phyloP scores from a whole-genome alignment of 2,797 vertebrate genomes.

The Lacerta viridis region DNA sequence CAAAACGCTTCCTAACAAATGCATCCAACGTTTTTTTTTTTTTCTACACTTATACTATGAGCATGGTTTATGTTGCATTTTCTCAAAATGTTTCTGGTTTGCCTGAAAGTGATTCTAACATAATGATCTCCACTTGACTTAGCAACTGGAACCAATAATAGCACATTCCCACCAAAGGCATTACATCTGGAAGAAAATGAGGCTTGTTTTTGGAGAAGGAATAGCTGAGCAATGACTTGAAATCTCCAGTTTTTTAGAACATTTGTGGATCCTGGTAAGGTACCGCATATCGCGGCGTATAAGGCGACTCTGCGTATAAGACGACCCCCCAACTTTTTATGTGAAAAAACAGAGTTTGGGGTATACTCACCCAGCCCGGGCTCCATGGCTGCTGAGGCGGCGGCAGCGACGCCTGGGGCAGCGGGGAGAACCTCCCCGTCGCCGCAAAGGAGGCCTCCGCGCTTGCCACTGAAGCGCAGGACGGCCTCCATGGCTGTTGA shows the following conservation, averaged over 20 bases:
- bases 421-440: too few relatives aligned
- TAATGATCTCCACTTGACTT: background rate
- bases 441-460: too few relatives aligned
- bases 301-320: too few relatives aligned
- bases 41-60: background rate
- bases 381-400: too few relatives aligned
- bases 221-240: background rate
- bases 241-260: slow-evolving; percentile 15
- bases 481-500: too few relatives aligned
- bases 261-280: slow-evolving; percentile 57
- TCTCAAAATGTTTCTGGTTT: slow-evolving; percentile 26
- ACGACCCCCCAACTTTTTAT: too few relatives aligned
- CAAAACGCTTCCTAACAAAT: background rate
- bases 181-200: slow-evolving; percentile 12
- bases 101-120: slow-evolving; percentile 46
- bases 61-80: background rate
- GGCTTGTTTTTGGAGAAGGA: background rate
- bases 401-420: too few relatives aligned
- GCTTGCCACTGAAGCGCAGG: too few relatives aligned
- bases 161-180: slow-evolving; percentile 36
- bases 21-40: background rate
- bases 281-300: too few relatives aligned
- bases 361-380: too few relatives aligned
- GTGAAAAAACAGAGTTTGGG: too few relatives aligned
- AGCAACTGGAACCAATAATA: slow-evolving; percentile 44